These are phyloP conservation scores for Peromyscus maniculatus DNA, from an alignment of 2,113 vertebrate species.

Conservation along the genomic window DNA sequence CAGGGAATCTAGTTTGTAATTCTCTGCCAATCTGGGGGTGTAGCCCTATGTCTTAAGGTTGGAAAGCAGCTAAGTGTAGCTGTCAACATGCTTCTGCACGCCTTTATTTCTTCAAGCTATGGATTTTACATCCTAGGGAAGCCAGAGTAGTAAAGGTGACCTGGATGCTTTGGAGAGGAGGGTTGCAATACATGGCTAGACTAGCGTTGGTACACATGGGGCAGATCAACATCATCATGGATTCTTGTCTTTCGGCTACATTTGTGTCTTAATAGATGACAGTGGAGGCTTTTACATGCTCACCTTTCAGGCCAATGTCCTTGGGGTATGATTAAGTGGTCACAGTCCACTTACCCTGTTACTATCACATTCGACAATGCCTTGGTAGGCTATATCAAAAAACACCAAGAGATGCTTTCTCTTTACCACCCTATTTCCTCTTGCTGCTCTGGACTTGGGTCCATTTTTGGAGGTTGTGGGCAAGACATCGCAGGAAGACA, in stretches of 20 bases:
- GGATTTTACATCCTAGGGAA: not conserved
- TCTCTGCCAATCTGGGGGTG: not conserved
- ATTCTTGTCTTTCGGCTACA: not conserved
- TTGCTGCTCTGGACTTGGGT: not conserved
- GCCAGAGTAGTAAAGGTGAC: not conserved
- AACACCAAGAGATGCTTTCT: not conserved
- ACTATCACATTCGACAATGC: not conserved
- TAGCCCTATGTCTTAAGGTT: not conserved
- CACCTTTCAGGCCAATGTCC: not conserved
- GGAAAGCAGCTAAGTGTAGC: not conserved
- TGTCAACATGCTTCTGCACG: not conserved
- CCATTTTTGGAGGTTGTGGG: not conserved
- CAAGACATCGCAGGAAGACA: not conserved
- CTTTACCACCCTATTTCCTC: not conserved
- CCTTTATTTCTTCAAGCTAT: not conserved
- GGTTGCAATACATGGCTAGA: not conserved
- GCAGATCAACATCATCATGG: not conserved
- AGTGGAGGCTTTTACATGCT: not conserved
- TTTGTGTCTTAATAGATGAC: not conserved
- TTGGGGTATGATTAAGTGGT: not conserved
- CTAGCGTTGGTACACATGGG: not conserved
- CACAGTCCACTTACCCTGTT: not conserved
- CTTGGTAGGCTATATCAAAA: not conserved
- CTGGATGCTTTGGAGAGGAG: not conserved
- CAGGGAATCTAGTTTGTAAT: not conserved